Evolutionary conservation across 2,797 vertebrate species (phyloP).

Genomic region (Rhinatrema bivittatum): DNA sequence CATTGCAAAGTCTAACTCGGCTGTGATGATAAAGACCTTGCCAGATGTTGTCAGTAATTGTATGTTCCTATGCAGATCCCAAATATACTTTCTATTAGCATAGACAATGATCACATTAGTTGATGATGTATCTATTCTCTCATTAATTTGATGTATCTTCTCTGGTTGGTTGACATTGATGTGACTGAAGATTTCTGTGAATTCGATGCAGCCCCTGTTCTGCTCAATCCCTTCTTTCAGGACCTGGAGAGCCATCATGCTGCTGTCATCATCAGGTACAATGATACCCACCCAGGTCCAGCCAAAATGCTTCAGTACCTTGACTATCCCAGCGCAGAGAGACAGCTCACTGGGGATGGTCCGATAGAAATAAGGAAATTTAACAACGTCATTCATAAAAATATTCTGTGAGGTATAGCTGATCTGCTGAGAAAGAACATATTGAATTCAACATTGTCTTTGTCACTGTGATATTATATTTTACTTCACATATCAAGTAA

Average conservation of each 20-base stretch:
- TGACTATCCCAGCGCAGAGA: neutral
- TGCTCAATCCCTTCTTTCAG: slow-evolving; percentile 6
- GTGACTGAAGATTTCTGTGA: slow-evolving; percentile 1
- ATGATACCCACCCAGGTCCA: slow-evolving; percentile 10
- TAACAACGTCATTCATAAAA: slow-evolving; percentile 2
- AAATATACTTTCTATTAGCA: slow-evolving; percentile 9
- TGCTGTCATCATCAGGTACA: slow-evolving; percentile 6
- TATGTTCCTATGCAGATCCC: slow-evolving; percentile 7
- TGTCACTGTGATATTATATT: too few species aligned
- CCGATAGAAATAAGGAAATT: slow-evolving; percentile 9
- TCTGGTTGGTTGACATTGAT: slow-evolving; percentile 2
- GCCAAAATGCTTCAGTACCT: slow-evolving; percentile 2
- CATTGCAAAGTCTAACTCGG: slow-evolving; percentile 9
- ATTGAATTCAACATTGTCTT: too few species aligned
- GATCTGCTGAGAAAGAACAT: neutral
- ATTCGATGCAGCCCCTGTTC: slow-evolving; percentile 10
- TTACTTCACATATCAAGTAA: too few species aligned
- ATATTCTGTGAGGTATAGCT: slow-evolving; percentile 12
- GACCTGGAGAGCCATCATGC: slow-evolving; percentile 3
- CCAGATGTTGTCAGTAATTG: slow-evolving; percentile 1
- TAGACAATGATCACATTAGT: slow-evolving; percentile 7
- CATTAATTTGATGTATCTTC: slow-evolving; percentile 1
- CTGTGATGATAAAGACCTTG: slow-evolving; percentile 6
- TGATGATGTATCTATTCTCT: neutral
- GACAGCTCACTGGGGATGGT: slow-evolving; percentile 5